Evolutionary conservation across 2,113 vertebrate genomes (phyloP).

Genomic region (Anhinga rufa): DNA sequence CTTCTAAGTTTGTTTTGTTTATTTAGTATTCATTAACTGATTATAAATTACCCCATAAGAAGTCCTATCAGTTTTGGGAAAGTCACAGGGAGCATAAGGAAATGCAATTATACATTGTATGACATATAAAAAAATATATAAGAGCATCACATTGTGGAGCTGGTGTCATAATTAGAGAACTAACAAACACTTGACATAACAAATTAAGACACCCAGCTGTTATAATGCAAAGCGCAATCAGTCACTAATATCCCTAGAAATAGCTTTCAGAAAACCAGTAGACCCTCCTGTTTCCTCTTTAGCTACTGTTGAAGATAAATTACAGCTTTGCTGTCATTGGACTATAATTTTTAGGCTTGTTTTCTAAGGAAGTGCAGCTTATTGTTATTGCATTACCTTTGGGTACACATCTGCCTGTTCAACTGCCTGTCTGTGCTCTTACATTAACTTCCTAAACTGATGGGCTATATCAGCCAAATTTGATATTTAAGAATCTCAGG

Average conservation of each 20-base stretch:
- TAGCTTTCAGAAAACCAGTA: background rate
- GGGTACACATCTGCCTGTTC: background rate
- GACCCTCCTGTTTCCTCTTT: background rate
- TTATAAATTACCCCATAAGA: background rate
- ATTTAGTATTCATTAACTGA: background rate
- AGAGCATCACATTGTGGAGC: background rate
- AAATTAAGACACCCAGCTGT: background rate
- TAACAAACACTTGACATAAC: background rate
- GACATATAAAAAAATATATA: background rate
- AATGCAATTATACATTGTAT: background rate
- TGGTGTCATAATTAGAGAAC: background rate
- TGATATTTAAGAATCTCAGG: background rate
- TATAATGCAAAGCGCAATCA: background rate
- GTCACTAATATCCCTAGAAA: background rate
- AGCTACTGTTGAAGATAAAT: background rate
- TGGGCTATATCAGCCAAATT: background rate
- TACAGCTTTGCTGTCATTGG: background rate
- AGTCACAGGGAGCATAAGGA: background rate
- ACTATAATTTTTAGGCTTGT: background rate
- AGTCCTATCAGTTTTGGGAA: background rate
- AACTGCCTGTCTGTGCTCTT: background rate
- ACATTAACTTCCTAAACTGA: background rate
- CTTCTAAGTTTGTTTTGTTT: background rate
- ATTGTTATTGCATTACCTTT: background rate
- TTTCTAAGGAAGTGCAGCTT: background rate